These are phyloP conservation scores for Pangasius larnaudii DNA, from an alignment of 2,797 vertebrate genomes.

Conservation along the genomic window DNA sequence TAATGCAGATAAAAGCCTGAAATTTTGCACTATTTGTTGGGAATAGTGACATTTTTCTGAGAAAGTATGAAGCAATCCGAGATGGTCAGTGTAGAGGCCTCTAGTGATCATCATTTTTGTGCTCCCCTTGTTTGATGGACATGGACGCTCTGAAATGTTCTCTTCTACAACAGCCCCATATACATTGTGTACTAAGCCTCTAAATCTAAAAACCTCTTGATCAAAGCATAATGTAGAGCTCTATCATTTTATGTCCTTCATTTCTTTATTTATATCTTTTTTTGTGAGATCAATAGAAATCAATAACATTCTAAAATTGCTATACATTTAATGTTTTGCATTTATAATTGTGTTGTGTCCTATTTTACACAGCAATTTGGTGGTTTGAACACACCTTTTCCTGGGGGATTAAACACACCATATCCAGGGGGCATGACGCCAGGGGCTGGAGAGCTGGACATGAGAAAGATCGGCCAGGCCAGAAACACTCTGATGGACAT, in stretches of 20 bases:
- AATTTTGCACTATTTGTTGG: too few species aligned
- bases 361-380: slow-evolving; percentile 78
- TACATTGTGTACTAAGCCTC: not conserved
- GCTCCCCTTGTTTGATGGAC: too few species aligned
- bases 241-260: not conserved
- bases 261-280: not conserved
- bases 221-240: not conserved
- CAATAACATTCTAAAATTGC: too few species aligned
- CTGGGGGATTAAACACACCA: slow-evolving; percentile 91
- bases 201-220: not conserved
- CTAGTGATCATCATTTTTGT: too few species aligned
- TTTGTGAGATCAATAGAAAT: not conserved
- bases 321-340: not conserved
- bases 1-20: too few species aligned
- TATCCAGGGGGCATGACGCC: slow-evolving; percentile 97
- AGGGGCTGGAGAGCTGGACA: slow-evolving; percentile 94
- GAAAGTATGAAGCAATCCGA: too few species aligned
- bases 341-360: not conserved
- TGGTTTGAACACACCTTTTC: slow-evolving; percentile 83
- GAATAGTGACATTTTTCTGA: too few species aligned
- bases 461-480: slow-evolving; percentile 98
- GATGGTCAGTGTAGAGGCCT: too few species aligned
- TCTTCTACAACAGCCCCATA: too few species aligned
- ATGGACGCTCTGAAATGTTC: too few species aligned
- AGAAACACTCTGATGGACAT: slow-evolving; percentile 99